Evolutionary conservation across 2,113 vertebrate genomes (phyloP).

Genomic region (Monarcha castaneiventris): DNA sequence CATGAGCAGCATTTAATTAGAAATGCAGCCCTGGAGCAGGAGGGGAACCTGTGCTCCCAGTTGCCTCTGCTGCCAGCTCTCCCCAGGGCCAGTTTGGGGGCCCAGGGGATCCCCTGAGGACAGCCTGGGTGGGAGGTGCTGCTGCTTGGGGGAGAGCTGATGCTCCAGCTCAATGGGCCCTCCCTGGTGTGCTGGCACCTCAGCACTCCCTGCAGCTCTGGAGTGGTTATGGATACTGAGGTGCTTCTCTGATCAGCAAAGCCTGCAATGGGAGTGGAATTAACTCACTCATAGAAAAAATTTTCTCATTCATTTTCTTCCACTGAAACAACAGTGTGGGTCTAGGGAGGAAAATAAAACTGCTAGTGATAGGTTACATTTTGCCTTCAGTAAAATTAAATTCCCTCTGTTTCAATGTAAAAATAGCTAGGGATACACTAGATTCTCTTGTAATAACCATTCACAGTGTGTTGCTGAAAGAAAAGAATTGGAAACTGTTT

Average conservation of each 20-base stretch:
- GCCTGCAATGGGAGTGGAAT: not conserved
- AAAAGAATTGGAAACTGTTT: not conserved
- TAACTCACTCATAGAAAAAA: not conserved
- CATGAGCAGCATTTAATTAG: not conserved
- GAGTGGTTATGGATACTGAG: not conserved
- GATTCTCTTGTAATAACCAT: not conserved
- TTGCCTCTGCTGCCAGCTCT: not conserved
- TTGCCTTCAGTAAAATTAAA: not conserved
- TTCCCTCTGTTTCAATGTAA: not conserved
- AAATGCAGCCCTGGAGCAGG: not conserved
- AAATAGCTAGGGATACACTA: not conserved
- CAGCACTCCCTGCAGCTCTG: not conserved
- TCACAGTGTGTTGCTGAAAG: not conserved
- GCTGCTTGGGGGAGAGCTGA: not conserved
- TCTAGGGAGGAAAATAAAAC: not conserved
- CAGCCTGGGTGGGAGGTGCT: not conserved
- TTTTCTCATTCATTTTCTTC: not conserved
- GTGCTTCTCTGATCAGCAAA: not conserved
- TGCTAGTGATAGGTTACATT: not conserved
- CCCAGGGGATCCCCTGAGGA: not conserved
- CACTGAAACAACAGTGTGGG: not conserved
- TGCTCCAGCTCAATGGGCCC: not conserved
- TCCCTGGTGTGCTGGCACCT: not conserved
- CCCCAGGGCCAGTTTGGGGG: not conserved
- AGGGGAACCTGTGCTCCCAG: not conserved